Evolutionary conservation across 2,888 invertebrate species (phyloP).

Genomic region (Megaustenia siamemsis): DNA sequence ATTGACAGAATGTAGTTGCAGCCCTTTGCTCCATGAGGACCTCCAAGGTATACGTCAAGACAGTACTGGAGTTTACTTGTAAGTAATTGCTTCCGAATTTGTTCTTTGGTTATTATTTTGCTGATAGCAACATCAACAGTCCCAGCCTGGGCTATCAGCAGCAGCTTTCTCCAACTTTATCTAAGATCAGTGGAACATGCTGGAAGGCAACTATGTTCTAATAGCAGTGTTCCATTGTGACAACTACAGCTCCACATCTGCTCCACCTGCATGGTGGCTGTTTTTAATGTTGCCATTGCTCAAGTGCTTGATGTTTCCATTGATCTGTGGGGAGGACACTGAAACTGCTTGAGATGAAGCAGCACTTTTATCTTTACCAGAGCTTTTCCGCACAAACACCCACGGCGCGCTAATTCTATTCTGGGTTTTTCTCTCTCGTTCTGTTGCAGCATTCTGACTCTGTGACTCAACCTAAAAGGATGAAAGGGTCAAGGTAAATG

Average conservation of each 20-base stretch:
- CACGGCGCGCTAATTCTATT: constrained; percentile 75
- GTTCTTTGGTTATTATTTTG: too few species aligned
- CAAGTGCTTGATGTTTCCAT: constrained; percentile 38
- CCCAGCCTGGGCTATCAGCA: too few species aligned
- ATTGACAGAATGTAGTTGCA: too few species aligned
- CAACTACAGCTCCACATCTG: constrained; percentile 45
- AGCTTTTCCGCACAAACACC: constrained; percentile 73
- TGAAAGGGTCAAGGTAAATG: not conserved
- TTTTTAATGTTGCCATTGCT: constrained; percentile 37
- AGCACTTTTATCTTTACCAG: constrained; percentile 64
- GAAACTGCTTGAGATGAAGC: constrained; percentile 18
- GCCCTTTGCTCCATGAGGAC: too few species aligned
- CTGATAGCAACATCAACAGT: too few species aligned
- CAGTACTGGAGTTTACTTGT: too few species aligned
- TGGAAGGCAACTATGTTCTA: too few species aligned
- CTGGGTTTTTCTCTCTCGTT: constrained; percentile 62
- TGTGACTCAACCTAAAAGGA: constrained; percentile 50
- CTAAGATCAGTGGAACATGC: too few species aligned
- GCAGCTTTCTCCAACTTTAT: too few species aligned
- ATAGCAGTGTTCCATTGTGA: not conserved
- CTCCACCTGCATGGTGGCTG: constrained; percentile 20
- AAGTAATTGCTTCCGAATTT: too few species aligned
- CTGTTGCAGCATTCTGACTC: constrained; percentile 51
- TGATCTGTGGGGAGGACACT: constrained; percentile 7
- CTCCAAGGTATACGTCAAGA: too few species aligned